phyloP scores from a whole-genome alignment of 1,140 invertebrate species.

The Drosophila mayri region DNA sequence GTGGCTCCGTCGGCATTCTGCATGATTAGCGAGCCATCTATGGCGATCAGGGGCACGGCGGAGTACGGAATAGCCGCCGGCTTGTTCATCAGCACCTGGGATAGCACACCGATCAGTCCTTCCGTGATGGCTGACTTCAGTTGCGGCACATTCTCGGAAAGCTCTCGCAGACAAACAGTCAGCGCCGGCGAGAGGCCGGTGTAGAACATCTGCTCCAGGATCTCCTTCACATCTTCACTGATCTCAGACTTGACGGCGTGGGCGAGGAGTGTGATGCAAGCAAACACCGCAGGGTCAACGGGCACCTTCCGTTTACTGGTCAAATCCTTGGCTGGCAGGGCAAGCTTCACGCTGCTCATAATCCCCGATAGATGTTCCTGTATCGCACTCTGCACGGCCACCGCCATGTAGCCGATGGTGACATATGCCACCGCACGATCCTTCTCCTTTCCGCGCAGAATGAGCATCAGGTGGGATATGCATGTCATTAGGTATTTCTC shows the following conservation, averaged over 20 bases:
- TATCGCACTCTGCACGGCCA: slow-evolving; percentile 94
- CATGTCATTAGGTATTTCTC: slow-evolving; percentile 91
- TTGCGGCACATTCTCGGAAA: slow-evolving; percentile 94
- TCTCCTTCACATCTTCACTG: slow-evolving; percentile 91
- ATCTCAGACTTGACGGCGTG: slow-evolving; percentile 93
- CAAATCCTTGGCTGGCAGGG: slow-evolving; percentile 92
- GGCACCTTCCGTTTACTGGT: slow-evolving; percentile 89
- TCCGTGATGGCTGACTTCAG: slow-evolving; percentile 96
- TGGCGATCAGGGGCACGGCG: slow-evolving; percentile 48
- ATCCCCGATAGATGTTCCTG: slow-evolving; percentile 92
- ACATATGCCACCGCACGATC: slow-evolving; percentile 95
- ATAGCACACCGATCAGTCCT: slow-evolving; percentile 94
- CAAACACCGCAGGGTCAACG: slow-evolving; percentile 96
- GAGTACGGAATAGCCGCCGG: slow-evolving; percentile 88
- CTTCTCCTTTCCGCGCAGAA: slow-evolving; percentile 91
- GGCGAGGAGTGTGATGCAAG: slow-evolving; percentile 96
- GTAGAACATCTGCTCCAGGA: slow-evolving; percentile 96
- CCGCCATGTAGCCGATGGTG: slow-evolving; percentile 95
- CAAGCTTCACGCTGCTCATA: slow-evolving; percentile 93
- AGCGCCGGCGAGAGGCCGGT: slow-evolving; percentile 96
- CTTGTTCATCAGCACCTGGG: slow-evolving; percentile 95
- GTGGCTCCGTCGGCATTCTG: slow-evolving; percentile 89
- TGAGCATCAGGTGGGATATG: slow-evolving; percentile 91
- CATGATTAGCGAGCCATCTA: slow-evolving; percentile 75
- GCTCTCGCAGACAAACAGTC: slow-evolving; percentile 95